Evolutionary conservation across 2,797 vertebrate species (phyloP), one percentile per base, ranked within the genome.

Genomic region (Acridotheres tristis): DNA sequence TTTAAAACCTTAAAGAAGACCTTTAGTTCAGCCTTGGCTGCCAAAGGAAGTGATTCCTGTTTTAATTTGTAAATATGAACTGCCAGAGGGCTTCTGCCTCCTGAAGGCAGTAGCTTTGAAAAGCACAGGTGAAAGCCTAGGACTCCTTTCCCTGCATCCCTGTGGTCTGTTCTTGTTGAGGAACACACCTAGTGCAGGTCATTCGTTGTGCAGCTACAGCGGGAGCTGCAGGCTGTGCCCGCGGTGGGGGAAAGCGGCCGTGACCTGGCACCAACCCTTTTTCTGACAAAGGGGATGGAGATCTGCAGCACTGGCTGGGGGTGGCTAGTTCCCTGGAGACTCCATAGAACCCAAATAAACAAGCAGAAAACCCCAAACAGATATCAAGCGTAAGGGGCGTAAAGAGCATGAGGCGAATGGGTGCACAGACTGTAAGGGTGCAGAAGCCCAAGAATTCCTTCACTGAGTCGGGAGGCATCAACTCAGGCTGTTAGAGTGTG

Each of bases 191-290:
- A 2, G 15, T 10, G 38, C 43, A 58, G 38, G 36, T 63, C 15
- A 36, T 3, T 58, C 2, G 0, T 13, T 11, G 22, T 57, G 50
- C n/a, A 58, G 58, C 58, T 72, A 48, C 77, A 34, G 10, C 74
- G 50, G 11, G 22, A 76, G 65, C 43, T 57, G 65, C 65, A 71
- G 51, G 51, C 30, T 76, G 65, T 76, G 43, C 51, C 50, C 0
- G 0, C 29, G 32, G 2, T n/a, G 17, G 29, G 27, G 17, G 45
- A 40, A 34, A 50, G 21, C 17, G 38, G 11, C 50, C 0, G 0
- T 50, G 43, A n/a, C 26, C 43, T 58, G 65, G 43, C 12, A 3
- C 65, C 11, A 25, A 5, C 7, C 16, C 38, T 27, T 18, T 11
- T 17, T 29, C 51, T 71, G 51, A 58, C 17, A 65, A 20, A 23